Evolutionary conservation across 2,888 invertebrate genomes (phyloP).

Genomic region (Drosophila cognata): DNA sequence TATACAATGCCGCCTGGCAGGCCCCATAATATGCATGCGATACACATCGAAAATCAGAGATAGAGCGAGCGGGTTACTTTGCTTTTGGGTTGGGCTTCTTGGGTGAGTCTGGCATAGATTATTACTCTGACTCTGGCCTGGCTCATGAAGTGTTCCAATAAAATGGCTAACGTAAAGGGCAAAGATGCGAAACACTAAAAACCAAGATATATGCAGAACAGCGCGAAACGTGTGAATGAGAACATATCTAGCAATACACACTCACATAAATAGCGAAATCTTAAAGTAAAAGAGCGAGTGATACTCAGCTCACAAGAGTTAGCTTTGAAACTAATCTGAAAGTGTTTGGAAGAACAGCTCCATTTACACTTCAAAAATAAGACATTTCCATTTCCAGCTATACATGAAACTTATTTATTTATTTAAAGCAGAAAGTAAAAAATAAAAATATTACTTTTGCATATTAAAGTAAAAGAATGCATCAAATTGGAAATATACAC

Average conservation of each 20-base stretch:
- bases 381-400: not conserved
- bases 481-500: not conserved
- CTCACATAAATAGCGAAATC: not conserved
- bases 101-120: constrained; percentile 55
- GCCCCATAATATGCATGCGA: constrained; percentile 60
- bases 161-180: constrained; percentile 27
- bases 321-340: no score
- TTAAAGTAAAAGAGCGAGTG: not conserved
- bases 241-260: constrained; percentile 2
- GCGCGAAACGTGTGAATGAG: constrained; percentile 45
- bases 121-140: constrained; percentile 25
- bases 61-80: constrained; percentile 24
- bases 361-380: not conserved
- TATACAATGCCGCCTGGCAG: constrained; percentile 6
- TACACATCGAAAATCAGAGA: constrained; percentile 56
- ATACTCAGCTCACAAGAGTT: not conserved
- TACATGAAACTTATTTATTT: no score
- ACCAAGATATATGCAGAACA: constrained; percentile 19
- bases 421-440: not conserved
- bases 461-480: not conserved
- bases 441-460: not conserved
- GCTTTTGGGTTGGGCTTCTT: constrained; percentile 18
- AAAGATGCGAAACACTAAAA: constrained; percentile 36
- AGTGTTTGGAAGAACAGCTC: no score
- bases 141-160: constrained; percentile 69